Base-by-base conservation (phyloP, 1,140 invertebrate genomes). In the Drosophila takahashii region DNA sequence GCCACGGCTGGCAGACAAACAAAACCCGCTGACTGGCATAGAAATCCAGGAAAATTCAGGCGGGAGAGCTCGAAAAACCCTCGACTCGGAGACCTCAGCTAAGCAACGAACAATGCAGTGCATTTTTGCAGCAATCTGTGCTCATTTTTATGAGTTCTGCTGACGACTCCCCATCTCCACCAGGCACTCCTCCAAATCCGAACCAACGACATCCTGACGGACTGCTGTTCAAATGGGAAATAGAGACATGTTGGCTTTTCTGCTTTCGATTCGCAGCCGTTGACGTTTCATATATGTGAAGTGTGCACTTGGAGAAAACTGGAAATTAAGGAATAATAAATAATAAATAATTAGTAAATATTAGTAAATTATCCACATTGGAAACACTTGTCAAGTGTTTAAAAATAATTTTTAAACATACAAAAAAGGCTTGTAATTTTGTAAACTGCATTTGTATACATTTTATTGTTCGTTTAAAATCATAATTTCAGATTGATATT, bases 241-340 rank as follows among this genome's bases (percentile, higher is more conserved):
- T 87, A 87, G 79, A 87, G 84, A 87, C 79, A 89, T 87, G 84
- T 89, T 87, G 84, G 84, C 80, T 87, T 89, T 87, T 69, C 84
- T 70, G 84, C 84, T 80, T 87, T 73, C 79, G 84, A 89, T 77
- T 79, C 52, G 79, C 79, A 84, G 76, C 77, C 77, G 84, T 80
- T 79, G 72, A 66, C 72, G 66, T 74, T 89, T 41, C 64, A 48
- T 29, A 41, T 26, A 50, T 66, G 44, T 51, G 27, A 36, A 45
- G 36, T 10, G 15, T 41, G 36, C 60, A 65, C 60, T 42, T 1
- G 15, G 11, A 50, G 13, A 37, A 57, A 47, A 47, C 8, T 8
- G 8, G 9, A 10, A 16, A 5, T 37, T 10, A 37, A 3, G 3
- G 22, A 22, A 22, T n/a, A n/a, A 3, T 22, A 22, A 22, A 22